These are phyloP conservation scores for Pocillopora meandrina DNA, from an alignment of 92 coral and sea anemone genomes.

Conservation along the genomic window DNA sequence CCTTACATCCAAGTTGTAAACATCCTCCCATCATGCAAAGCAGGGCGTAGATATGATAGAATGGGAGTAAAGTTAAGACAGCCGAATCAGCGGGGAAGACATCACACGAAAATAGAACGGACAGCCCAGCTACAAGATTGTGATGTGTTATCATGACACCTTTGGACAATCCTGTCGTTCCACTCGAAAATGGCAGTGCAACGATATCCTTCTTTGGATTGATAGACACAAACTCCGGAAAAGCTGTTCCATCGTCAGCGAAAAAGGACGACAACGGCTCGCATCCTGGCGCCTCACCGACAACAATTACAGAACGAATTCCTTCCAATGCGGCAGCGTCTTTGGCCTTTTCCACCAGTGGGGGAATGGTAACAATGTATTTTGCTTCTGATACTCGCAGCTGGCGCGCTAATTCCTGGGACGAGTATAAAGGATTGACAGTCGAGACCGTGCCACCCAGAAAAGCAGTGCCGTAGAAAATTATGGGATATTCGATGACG, in stretches of 20 bases:
- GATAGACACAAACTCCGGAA: conserved; percentile 64
- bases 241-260: conserved; percentile 74
- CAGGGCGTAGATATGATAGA: conserved; percentile 75
- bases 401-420: conserved; percentile 68
- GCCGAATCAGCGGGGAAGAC: conserved; percentile 1
- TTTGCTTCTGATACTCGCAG: conserved; percentile 73
- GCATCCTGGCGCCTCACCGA: conserved; percentile 76
- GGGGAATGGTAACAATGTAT: conserved; percentile 73
- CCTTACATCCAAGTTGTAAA: conserved; percentile 42
- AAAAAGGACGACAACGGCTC: conserved; percentile 63
- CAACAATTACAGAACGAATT: conserved; percentile 59
- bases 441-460: conserved; percentile 70
- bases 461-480: conserved; percentile 71
- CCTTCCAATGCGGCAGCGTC: conserved; percentile 67
- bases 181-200: conserved; percentile 78
- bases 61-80: conserved; percentile 68
- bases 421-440: conserved; percentile 48
- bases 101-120: not conserved
- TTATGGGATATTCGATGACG: conserved; percentile 71
- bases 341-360: conserved; percentile 67
- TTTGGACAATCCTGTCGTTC: conserved; percentile 87
- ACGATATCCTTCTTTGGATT: conserved; percentile 75
- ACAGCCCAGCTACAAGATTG: conserved; percentile 52
- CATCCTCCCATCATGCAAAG: conserved; percentile 33
- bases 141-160: conserved; percentile 90